Percentiles rank a stretch among this genome's conserved stretches.
phyloP scores from a whole-genome alignment of 1,140 invertebrate genomes.

The Dendroctonus ponderosae region DNA sequence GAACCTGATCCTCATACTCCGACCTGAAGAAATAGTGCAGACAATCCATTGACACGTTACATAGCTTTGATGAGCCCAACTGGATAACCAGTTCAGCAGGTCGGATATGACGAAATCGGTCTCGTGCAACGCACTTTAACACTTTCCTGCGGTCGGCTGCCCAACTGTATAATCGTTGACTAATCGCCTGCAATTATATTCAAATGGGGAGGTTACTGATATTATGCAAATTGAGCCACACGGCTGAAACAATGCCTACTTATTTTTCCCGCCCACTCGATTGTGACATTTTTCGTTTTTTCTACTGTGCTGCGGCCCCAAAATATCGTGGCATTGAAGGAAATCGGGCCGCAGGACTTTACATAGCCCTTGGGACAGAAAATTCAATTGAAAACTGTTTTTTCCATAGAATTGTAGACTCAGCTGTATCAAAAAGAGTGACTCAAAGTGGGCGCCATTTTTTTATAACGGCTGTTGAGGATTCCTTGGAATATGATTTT shows the following conservation, averaged over 20 bases:
- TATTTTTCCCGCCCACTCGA: slow-evolving; percentile 27
- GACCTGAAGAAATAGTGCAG: too few species aligned
- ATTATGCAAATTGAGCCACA: slow-evolving; percentile 43
- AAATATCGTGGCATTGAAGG: too few species aligned
- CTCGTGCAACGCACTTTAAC: slow-evolving; percentile 42
- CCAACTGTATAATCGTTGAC: slow-evolving; percentile 48
- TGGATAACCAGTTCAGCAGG: slow-evolving; percentile 40
- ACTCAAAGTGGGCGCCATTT: too few species aligned
- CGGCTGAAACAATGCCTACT: slow-evolving; percentile 29
- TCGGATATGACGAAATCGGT: slow-evolving; percentile 37
- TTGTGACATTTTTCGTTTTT: slow-evolving; percentile 14
- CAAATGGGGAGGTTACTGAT: slow-evolving; percentile 39
- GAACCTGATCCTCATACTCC: too few species aligned
- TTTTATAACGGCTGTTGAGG: too few species aligned
- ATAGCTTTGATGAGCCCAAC: slow-evolving; percentile 18
- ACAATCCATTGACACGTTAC: neutral
- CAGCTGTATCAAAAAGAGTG: too few species aligned
- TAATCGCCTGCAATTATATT: slow-evolving; percentile 50
- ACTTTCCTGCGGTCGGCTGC: slow-evolving; percentile 45
- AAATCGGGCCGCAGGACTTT: too few species aligned
- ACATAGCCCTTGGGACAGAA: too few species aligned
- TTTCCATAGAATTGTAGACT: too few species aligned
- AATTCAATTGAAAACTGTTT: too few species aligned
- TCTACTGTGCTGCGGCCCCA: too few species aligned
- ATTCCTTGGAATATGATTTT: too few species aligned